Conservation (phyloP, 2,113 vertebrate species). For the Halichoeres trimaculatus region DNA sequence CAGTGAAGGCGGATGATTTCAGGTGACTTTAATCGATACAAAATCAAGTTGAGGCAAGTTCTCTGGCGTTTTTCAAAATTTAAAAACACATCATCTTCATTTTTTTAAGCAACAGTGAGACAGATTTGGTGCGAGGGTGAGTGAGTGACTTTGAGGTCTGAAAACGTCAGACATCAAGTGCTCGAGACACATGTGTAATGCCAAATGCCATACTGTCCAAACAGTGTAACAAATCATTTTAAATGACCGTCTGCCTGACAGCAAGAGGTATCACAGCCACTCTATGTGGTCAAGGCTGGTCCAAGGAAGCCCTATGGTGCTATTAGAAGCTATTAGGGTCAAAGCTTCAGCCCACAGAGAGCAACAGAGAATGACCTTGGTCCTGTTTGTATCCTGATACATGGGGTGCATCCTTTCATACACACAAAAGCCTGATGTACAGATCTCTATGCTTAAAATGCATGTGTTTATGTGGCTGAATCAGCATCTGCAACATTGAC, state of each 20-base stretch:
- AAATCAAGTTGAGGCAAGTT: slow-evolving; percentile 43
- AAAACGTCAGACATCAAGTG: neutral
- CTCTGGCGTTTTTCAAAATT: neutral
- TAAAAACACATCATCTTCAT: neutral
- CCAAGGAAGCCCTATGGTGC: slow-evolving; percentile 24
- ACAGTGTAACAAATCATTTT: slow-evolving; percentile 31
- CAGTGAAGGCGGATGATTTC: slow-evolving; percentile 11
- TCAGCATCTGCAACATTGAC: slow-evolving; percentile 52
- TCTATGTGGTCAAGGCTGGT: slow-evolving; percentile 43
- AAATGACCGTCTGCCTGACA: slow-evolving; percentile 19
- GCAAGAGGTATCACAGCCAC: slow-evolving; percentile 9
- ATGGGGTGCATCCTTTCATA: neutral
- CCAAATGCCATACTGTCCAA: neutral
- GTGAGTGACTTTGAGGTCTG: neutral
- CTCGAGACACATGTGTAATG: neutral
- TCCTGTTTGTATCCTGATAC: neutral
- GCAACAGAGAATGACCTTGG: slow-evolving; percentile 20
- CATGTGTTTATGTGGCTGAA: slow-evolving; percentile 13
- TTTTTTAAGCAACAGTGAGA: neutral
- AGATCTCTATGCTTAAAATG: slow-evolving; percentile 21
- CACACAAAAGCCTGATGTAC: neutral
- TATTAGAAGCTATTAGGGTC: slow-evolving; percentile 25
- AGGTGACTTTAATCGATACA: slow-evolving; percentile 49
- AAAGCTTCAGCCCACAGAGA: slow-evolving; percentile 20
- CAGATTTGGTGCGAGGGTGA: neutral